These are phyloP conservation scores for Typhlomys cinereus DNA, from an alignment of 2,113 vertebrate species.

Conservation along the genomic window DNA sequence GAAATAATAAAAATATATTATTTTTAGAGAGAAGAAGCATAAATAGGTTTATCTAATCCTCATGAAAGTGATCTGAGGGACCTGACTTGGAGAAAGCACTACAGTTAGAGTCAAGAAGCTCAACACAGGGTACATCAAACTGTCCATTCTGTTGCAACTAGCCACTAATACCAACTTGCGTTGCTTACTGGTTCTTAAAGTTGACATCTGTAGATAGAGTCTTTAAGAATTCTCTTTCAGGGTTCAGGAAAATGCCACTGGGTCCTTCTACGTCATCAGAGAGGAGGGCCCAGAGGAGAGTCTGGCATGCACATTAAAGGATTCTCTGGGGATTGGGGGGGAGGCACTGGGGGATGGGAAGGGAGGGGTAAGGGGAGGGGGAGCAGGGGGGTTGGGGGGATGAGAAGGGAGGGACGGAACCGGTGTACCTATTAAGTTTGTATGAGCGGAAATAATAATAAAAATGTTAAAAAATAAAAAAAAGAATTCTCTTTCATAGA, in stretches of 20 bases:
- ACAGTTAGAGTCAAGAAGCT: background rate
- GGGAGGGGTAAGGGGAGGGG: no score
- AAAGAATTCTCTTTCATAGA: background rate
- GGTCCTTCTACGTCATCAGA: no score
- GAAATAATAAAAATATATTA: background rate
- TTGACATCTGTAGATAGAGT: background rate
- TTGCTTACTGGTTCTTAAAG: background rate
- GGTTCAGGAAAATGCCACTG: no score
- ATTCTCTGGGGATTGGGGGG: no score
- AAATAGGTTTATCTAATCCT: background rate
- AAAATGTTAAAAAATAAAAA: no score
- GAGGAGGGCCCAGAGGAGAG: no score
- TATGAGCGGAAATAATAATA: no score
- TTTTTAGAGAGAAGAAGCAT: background rate
- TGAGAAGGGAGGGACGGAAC: no score
- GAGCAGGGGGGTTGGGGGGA: no score
- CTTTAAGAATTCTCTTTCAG: background rate
- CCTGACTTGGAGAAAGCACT: background rate
- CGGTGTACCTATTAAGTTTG: no score
- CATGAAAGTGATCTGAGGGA: background rate
- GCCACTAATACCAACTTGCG: background rate
- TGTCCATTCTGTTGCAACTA: background rate
- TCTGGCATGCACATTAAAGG: no score
- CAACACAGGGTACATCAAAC: background rate
- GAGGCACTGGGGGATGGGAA: no score